Conservation (phyloP, 2,888 invertebrate genomes). For the Drosophila infuscata region DNA sequence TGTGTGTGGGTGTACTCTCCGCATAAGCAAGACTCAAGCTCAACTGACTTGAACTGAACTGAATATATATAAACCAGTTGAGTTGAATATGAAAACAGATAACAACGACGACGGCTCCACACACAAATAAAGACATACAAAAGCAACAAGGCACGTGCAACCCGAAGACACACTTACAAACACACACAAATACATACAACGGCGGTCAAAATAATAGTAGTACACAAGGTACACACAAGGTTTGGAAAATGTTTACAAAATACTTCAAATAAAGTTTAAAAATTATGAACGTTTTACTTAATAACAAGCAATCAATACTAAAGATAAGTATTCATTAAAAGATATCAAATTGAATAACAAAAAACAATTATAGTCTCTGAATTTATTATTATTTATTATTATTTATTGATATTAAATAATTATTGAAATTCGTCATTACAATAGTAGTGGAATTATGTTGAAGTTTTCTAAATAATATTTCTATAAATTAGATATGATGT, state of each 20-base stretch:
- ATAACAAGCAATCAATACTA: background rate
- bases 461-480: background rate
- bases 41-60: slow-evolving; percentile 29
- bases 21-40: slow-evolving; percentile 47
- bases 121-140: slow-evolving; percentile 76
- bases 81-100: slow-evolving; percentile 80
- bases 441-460: background rate
- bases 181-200: slow-evolving; percentile 9
- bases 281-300: background rate
- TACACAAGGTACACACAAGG: background rate
- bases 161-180: slow-evolving; percentile 25
- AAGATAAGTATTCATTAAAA: background rate
- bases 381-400: no score
- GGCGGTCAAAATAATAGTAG: background rate
- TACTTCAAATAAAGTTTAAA: background rate
- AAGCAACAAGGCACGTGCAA: slow-evolving; percentile 67
- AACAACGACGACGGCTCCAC: slow-evolving; percentile 49
- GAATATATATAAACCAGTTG: slow-evolving; percentile 78
- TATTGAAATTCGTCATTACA: background rate
- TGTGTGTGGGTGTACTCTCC: slow-evolving; percentile 79
- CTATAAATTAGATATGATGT: background rate
- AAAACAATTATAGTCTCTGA: background rate
- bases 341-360: background rate
- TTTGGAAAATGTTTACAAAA: background rate
- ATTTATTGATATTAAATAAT: background rate